A percentile compares a stretch with the other conserved stretches of the same genome.
Conservation (phyloP, 2,113 vertebrate species). For the Pedionomus torquatus region DNA sequence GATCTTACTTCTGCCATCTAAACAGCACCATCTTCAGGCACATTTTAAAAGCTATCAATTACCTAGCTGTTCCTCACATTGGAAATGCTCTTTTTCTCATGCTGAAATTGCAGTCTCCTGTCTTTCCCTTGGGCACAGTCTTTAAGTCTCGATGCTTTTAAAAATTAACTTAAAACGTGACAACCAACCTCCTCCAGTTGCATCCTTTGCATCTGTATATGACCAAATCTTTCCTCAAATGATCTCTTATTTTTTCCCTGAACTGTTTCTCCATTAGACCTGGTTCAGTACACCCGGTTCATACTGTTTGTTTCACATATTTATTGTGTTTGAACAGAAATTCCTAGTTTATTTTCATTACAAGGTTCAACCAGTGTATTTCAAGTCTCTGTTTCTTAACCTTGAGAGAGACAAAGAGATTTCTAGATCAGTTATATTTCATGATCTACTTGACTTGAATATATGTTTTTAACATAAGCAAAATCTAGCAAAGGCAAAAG, state of each 20-base stretch:
- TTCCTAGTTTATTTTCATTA: not conserved
- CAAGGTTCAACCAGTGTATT: not conserved
- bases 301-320: not conserved
- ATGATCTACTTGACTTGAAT: not conserved
- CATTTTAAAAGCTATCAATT: not conserved
- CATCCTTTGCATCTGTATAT: not conserved
- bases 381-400: not conserved
- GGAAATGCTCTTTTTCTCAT: not conserved
- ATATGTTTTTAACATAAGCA: not conserved
- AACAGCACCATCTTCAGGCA: slow-evolving; percentile 70
- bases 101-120: not conserved
- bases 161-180: not conserved
- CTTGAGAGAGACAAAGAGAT: not conserved
- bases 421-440: not conserved
- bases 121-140: not conserved
- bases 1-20: slow-evolving; percentile 14
- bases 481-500: not conserved
- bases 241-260: not conserved
- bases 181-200: not conserved
- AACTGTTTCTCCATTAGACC: not conserved
- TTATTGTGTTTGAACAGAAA: not conserved
- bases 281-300: not conserved
- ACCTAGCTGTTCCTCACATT: not conserved
- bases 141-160: not conserved
- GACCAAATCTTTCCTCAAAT: not conserved